Conservation (phyloP, 1,140 invertebrate species). For the Frieseomelitta varia region DNA sequence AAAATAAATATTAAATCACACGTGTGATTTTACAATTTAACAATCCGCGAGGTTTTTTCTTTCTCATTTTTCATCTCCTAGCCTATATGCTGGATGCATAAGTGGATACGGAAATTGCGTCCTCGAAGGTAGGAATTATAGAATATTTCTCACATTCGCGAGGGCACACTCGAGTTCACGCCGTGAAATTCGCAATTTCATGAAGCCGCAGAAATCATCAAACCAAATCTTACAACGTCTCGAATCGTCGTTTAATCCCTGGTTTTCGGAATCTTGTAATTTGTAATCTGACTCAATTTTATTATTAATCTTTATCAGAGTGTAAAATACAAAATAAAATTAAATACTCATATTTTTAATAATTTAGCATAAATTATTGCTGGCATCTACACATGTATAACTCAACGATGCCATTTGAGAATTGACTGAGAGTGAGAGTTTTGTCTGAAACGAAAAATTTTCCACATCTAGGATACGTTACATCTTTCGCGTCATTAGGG, state of each 20-base stretch:
- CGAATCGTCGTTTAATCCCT: neutral
- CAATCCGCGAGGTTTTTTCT: neutral
- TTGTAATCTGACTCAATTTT: no score
- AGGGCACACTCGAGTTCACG: neutral
- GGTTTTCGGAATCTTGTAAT: no score
- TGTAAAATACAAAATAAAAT: neutral
- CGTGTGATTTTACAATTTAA: neutral
- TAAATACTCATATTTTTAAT: no score
- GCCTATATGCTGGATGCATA: neutral
- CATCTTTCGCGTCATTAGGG: conserved; percentile 59
- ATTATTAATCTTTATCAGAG: no score
- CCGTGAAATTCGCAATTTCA: conserved; percentile 17
- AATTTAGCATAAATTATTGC: no score
- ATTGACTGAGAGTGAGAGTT: no score
- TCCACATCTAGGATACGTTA: neutral
- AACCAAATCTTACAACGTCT: neutral
- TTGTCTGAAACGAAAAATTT: neutral
- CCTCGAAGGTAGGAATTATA: neutral
- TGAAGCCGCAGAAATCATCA: neutral
- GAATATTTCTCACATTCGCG: neutral
- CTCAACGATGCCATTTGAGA: no score
- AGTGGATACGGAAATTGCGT: neutral
- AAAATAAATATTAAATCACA: neutral
- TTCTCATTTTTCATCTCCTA: no score
- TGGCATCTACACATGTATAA: no score